Base-by-base conservation (phyloP, 2,888 invertebrate species). In the Xestia c-nigrum region DNA sequence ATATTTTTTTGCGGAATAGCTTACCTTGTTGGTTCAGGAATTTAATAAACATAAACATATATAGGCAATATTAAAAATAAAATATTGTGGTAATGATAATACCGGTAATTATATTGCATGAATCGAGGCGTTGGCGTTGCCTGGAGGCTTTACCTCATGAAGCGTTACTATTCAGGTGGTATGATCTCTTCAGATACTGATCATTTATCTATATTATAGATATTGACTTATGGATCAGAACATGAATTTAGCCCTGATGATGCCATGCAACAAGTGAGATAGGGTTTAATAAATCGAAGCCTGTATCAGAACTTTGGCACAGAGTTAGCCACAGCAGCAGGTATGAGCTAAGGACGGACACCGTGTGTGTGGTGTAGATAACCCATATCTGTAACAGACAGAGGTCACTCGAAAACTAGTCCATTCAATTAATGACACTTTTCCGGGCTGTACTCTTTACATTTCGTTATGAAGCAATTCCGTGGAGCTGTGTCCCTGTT, bases 391-490 rank as follows among this genome's bases (percentile, higher is more conserved):
- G 9, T 9, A 43, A n/a, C 47, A 19, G 9, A 31, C 6, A 14
- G 5, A 63, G 6, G 19, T n/a, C 50, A 52, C 24, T 64, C 0
- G 10, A 46, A 47, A 55, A 67, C 24, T 16, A 43, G 16, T 24
- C 14, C 40, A 38, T 31, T 16, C 24, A 59, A 21, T 46, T 14
- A 59, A 47, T 65, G 24, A 12, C 40, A 55, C 6, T 43, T 65
- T 46, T 6, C n/a, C 6, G 21, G 57, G 47, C 38, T 43, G 47
- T 72, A 12, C 31, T 81, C 69, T 83, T 70, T 78, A 52, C 70
- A 74, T 71, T 61, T 84, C 59, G 59, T 81, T 81, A 81, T 63
- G 64, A 71, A 84, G 71, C 55, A 47, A 61, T 81, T 72, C 40
- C 57, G 38, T 31, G 31, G 46, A 69, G 74, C 38, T 64, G 68